These are phyloP conservation scores for Rhea pennata DNA, from an alignment of 2,113 vertebrate genomes.

Conservation along the genomic window DNA sequence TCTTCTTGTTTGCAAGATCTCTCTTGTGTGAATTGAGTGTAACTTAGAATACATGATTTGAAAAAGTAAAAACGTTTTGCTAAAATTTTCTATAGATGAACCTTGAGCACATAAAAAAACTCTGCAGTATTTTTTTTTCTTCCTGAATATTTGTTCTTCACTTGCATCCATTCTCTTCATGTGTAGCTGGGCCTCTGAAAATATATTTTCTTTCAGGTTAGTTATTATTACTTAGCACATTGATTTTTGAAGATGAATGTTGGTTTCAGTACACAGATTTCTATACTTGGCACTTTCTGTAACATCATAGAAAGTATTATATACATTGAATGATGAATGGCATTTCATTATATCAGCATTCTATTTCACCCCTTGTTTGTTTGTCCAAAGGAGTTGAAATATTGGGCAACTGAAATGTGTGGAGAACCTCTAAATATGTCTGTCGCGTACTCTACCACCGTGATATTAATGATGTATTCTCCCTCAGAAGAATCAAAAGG, in stretches of 20 bases:
- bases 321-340: neutral
- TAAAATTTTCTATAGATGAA: neutral
- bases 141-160: conserved; percentile 18
- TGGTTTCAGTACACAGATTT: neutral
- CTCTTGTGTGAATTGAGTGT: neutral
- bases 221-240: conserved; percentile 50
- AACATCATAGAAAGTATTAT: neutral
- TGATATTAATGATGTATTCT: conserved; percentile 21
- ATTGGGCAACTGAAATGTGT: conserved; percentile 28
- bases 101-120: neutral
- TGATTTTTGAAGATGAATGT: conserved; percentile 48
- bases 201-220: conserved; percentile 56
- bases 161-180: neutral
- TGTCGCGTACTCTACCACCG: neutral
- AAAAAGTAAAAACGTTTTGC: neutral
- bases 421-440: conserved; percentile 33
- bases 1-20: neutral
- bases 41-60: neutral
- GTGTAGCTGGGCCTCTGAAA: neutral
- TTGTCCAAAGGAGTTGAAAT: conserved; percentile 45
- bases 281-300: neutral
- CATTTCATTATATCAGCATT: conserved; percentile 5
- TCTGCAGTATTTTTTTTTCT: neutral
- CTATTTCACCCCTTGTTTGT: conserved; percentile 6
- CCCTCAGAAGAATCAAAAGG: neutral